Evolutionary conservation across 2,888 invertebrate genomes (phyloP).

Genomic region (Drymonia ruficornis): DNA sequence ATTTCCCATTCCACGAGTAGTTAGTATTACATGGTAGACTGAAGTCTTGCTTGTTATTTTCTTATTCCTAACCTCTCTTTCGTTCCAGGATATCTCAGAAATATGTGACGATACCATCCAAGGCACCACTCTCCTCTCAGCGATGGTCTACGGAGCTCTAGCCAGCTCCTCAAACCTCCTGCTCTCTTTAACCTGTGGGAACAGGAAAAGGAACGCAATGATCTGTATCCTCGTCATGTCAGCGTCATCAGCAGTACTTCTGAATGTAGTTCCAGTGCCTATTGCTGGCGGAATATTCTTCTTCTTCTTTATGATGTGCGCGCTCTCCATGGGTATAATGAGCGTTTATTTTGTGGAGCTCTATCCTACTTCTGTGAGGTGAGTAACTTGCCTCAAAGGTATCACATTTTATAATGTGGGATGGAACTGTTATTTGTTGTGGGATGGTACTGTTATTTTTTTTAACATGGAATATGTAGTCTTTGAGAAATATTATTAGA

Average conservation of each 20-base stretch:
- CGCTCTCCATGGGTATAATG: constrained; percentile 74
- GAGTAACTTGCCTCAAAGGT: constrained; percentile 16
- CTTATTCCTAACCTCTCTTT: not conserved
- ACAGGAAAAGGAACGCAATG: constrained; percentile 71
- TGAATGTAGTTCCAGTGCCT: constrained; percentile 66
- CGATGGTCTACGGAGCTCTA: constrained; percentile 74
- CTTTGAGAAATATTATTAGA: too few relatives aligned
- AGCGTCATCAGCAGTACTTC: constrained; percentile 58
- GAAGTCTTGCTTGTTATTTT: too few relatives aligned
- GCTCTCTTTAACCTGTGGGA: constrained; percentile 71
- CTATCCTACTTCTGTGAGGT: constrained; percentile 79
- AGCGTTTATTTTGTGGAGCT: constrained; percentile 79
- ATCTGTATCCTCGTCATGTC: constrained; percentile 63
- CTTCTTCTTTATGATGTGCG: constrained; percentile 74
- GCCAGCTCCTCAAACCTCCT: constrained; percentile 70
- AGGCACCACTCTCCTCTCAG: constrained; percentile 72
- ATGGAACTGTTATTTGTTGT: too few relatives aligned
- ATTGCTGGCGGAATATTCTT: constrained; percentile 76
- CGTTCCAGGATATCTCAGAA: constrained; percentile 51
- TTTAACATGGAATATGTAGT: too few relatives aligned
- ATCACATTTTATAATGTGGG: too few relatives aligned
- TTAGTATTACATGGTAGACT: too few relatives aligned
- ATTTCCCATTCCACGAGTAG: too few relatives aligned
- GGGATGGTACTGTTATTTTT: too few relatives aligned
- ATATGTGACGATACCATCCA: constrained; percentile 75